Conservation (phyloP, 2,888 invertebrate species). For the Stictocephala bisonia region DNA sequence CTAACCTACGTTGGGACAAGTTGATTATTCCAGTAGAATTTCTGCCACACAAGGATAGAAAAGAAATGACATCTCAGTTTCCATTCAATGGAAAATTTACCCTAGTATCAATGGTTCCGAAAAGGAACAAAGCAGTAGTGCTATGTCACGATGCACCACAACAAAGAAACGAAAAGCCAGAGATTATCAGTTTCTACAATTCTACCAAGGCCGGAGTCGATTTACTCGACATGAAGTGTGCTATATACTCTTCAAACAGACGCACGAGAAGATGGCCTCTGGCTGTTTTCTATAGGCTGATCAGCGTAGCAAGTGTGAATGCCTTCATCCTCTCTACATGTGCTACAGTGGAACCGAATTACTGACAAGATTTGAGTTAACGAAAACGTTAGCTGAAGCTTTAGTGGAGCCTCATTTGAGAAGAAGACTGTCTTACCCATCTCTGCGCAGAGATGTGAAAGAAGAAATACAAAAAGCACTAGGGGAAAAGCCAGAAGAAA, state of each 20-base stretch:
- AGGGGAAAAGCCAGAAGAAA: no score
- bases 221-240: slow-evolving; percentile 49
- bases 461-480: no score
- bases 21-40: slow-evolving; percentile 47
- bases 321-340: slow-evolving; percentile 36
- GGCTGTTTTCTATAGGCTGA: slow-evolving; percentile 47
- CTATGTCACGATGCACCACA: slow-evolving; percentile 53
- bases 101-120: slow-evolving; percentile 49
- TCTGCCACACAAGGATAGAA: slow-evolving; percentile 34
- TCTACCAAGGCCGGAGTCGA: slow-evolving; percentile 51
- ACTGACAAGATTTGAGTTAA: slow-evolving; percentile 37
- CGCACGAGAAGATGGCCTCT: slow-evolving; percentile 50
- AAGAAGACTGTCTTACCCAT: no score
- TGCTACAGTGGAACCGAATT: slow-evolving; percentile 34
- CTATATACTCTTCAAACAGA: slow-evolving; percentile 49
- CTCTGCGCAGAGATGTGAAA: no score
- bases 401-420: no score
- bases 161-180: slow-evolving; percentile 47
- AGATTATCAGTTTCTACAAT: slow-evolving; percentile 51
- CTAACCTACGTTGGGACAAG: slow-evolving; percentile 48
- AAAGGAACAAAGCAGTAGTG: slow-evolving; percentile 49
- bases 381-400: no score
- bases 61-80: slow-evolving; percentile 33
- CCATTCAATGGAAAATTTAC: slow-evolving; percentile 45
- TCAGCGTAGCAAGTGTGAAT: slow-evolving; percentile 40